Evolutionary conservation across 2,888 invertebrate genomes (phyloP).

Genomic region (Dryococelus australis): DNA sequence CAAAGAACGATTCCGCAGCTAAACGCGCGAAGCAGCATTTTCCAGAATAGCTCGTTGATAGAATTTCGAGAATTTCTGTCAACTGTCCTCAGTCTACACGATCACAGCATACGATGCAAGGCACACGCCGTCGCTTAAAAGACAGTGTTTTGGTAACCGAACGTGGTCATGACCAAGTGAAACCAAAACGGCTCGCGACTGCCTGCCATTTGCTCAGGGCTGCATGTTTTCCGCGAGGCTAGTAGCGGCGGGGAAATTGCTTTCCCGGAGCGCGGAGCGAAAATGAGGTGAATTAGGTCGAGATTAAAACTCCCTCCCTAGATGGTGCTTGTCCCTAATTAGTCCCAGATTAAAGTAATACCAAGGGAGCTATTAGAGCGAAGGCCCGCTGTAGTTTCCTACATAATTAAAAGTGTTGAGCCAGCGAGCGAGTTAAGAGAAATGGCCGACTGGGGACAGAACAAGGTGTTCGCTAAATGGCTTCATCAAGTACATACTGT

Average conservation of each 20-base stretch:
- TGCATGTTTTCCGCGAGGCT: conserved; percentile 28
- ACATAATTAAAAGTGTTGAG: conserved; percentile 53
- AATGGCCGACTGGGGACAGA: conserved; percentile 49
- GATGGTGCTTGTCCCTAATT: conserved; percentile 47
- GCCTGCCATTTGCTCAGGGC: background rate
- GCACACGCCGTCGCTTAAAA: no score
- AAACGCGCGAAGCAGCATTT: no score
- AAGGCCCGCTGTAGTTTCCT: conserved; percentile 50
- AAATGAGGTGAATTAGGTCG: conserved; percentile 51
- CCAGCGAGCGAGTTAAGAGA: conserved; percentile 49
- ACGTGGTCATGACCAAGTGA: no score
- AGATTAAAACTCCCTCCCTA: conserved; percentile 49
- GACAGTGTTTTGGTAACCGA: no score
- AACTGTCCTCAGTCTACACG: no score
- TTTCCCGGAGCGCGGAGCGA: conserved; percentile 23
- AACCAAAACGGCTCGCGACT: no score
- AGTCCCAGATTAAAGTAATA: conserved; percentile 53
- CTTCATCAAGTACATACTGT: conserved; percentile 21
- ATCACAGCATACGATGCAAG: no score
- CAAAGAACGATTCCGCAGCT: no score
- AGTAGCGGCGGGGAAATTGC: conserved; percentile 26
- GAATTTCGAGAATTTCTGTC: no score
- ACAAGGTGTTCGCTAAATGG: conserved; percentile 33
- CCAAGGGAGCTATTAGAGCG: conserved; percentile 51
- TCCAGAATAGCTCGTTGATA: no score